Conservation (phyloP, 2,797 vertebrate species). For the Dromococcyx pavoninus region DNA sequence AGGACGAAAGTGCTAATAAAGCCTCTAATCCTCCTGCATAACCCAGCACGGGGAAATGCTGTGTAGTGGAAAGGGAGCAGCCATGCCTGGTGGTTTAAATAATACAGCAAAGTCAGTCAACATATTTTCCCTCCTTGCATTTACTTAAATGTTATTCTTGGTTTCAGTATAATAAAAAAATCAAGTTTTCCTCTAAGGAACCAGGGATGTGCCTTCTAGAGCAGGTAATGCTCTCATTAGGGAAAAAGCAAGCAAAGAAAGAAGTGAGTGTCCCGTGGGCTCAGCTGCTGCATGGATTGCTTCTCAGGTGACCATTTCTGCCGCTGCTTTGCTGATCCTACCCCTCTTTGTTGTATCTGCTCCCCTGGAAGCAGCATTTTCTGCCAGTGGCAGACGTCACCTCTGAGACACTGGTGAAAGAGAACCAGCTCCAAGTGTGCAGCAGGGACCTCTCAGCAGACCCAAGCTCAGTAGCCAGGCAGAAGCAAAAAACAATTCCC, state of each 20-base stretch:
- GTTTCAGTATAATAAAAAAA: not conserved
- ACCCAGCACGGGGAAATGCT: not conserved
- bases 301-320: not conserved
- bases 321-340: not conserved
- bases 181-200: not conserved
- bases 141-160: not conserved
- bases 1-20: not conserved
- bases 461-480: not conserved
- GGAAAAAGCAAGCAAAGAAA: not conserved
- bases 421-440: not conserved
- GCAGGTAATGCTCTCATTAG: not conserved
- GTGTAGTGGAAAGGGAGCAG: not conserved
- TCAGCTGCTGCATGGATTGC: not conserved
- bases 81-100: not conserved
- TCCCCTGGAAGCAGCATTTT: not conserved
- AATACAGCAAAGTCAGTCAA: not conserved
- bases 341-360: not conserved
- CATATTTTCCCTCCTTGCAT: not conserved
- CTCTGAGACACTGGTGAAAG: not conserved
- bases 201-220: not conserved
- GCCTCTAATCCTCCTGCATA: not conserved
- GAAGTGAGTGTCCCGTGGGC: not conserved
- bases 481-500: not conserved
- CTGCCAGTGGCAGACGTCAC: not conserved
- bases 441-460: not conserved